Conservation (phyloP, 2,888 invertebrate species). For the Heliconius charithonia region DNA sequence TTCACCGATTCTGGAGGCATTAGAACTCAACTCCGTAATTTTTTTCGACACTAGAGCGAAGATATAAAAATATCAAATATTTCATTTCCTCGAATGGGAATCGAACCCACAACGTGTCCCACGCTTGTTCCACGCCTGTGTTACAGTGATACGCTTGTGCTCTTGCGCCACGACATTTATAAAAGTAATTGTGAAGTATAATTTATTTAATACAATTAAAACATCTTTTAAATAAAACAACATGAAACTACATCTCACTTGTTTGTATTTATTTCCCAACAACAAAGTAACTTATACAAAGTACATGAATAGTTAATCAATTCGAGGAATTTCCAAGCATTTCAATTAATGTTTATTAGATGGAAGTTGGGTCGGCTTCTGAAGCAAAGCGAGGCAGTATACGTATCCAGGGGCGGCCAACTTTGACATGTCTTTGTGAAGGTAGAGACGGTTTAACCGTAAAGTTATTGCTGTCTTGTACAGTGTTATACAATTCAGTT, state of each 20-base stretch:
- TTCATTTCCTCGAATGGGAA: not conserved
- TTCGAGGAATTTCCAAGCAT: constrained; percentile 19
- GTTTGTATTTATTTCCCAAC: constrained; percentile 16
- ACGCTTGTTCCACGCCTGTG: too few species aligned
- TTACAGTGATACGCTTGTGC: not conserved
- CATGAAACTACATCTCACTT: not conserved
- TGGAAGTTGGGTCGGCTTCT: constrained; percentile 5
- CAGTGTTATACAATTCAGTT: not conserved
- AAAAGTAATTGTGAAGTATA: too few species aligned
- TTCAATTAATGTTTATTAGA: constrained; percentile 30
- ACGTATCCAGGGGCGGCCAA: constrained; percentile 9
- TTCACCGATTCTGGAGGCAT: too few species aligned
- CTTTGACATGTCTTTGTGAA: constrained; percentile 21
- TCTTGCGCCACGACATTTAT: not conserved
- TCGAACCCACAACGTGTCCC: not conserved
- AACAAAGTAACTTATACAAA: constrained; percentile 21
- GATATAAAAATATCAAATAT: not conserved
- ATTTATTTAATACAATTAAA: not conserved
- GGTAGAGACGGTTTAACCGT: not conserved
- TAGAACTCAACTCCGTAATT: too few species aligned
- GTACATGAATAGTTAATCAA: constrained; percentile 25
- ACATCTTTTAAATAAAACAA: not conserved
- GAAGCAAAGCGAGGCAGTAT: constrained; percentile 8
- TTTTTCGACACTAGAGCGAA: not conserved
- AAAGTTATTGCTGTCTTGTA: constrained; percentile 14